phyloP scores from a whole-genome alignment of 2,888 invertebrate genomes.

The Trissolcus brochymenae region DNA sequence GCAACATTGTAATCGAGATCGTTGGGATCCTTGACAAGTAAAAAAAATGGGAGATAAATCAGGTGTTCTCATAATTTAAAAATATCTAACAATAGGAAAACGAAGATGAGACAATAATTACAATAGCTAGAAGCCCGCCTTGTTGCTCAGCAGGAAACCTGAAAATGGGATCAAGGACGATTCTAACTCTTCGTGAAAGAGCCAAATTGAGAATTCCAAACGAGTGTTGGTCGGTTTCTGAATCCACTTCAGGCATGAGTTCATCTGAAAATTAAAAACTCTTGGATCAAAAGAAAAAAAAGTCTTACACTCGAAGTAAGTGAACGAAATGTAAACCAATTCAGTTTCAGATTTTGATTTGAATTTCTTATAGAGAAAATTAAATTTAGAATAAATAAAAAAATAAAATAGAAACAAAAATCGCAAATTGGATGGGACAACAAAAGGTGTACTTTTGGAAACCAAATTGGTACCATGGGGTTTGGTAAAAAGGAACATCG shows the following conservation, averaged over 20 bases:
- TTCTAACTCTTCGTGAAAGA: constrained; percentile 67
- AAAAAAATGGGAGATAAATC: background rate
- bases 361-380: background rate
- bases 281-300: background rate
- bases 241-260: background rate
- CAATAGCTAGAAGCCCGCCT: constrained; percentile 67
- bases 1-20: background rate
- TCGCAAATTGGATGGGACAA: too few relatives aligned
- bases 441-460: too few relatives aligned
- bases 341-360: background rate
- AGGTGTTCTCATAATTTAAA: background rate
- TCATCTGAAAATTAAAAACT: background rate
- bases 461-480: too few relatives aligned
- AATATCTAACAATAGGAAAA: constrained; percentile 26
- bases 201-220: constrained; percentile 57
- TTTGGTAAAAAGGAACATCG: too few relatives aligned
- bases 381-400: too few relatives aligned
- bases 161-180: constrained; percentile 68
- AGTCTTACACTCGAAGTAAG: background rate
- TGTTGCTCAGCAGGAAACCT: constrained; percentile 48
- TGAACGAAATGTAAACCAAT: background rate
- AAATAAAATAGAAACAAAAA: too few relatives aligned
- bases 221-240: constrained; percentile 8
- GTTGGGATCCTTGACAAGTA: too few relatives aligned
- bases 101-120: constrained; percentile 59